Conservation (phyloP, 2,888 invertebrate species). For the Agonopterix heracliana region DNA sequence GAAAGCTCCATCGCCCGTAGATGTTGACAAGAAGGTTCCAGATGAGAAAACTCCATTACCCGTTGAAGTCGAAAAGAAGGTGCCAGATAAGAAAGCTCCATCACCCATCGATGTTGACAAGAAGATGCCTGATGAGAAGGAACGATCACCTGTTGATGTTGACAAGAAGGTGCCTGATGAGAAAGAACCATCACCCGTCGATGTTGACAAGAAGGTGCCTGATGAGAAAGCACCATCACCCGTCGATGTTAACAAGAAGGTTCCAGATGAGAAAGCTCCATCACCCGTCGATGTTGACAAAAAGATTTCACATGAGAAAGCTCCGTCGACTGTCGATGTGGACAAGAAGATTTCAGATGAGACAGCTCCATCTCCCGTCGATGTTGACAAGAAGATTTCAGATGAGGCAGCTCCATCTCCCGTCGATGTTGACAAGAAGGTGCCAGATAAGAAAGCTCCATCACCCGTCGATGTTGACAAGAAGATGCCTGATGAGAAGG, state of each 20-base stretch:
- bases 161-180: too few species aligned
- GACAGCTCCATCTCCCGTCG: too few species aligned
- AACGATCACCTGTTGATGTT: too few species aligned
- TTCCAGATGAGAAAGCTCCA: constrained; percentile 2
- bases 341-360: too few species aligned
- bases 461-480: neutral
- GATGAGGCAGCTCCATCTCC: neutral
- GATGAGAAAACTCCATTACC: neutral
- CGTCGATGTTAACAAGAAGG: neutral
- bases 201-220: too few species aligned
- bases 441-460: constrained; percentile 2
- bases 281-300: constrained; percentile 1
- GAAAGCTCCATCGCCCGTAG: too few species aligned
- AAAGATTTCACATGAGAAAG: constrained; percentile 3
- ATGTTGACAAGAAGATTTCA: neutral
- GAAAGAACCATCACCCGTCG: too few species aligned
- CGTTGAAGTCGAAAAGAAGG: neutral
- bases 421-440: neutral
- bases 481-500: neutral
- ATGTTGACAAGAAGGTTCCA: too few species aligned
- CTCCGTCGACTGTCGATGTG: neutral
- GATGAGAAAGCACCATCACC: too few species aligned
- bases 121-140: neutral
- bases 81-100: constrained; percentile 4
- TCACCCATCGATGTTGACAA: constrained; percentile 4